Conservation (phyloP, 2,113 vertebrate genomes). For the Sakesphorus luctuosus region DNA sequence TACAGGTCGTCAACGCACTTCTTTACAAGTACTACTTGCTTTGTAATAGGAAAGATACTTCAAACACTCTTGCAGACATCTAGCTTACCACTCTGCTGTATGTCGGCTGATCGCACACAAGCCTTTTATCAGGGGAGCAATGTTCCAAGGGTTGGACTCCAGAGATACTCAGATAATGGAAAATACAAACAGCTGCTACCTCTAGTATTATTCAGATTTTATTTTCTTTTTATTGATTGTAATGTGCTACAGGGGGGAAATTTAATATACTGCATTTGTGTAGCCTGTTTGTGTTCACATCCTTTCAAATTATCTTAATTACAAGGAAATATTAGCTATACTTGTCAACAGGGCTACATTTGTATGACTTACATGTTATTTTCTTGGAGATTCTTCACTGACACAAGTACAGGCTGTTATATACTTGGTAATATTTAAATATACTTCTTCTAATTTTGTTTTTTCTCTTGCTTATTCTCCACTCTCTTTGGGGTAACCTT, state of each 20-base stretch:
- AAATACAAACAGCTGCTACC: conserved; percentile 96
- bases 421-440: conserved; percentile 67
- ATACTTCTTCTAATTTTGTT: background rate
- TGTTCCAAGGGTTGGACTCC: conserved; percentile 67
- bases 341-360: conserved; percentile 69
- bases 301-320: conserved; percentile 63
- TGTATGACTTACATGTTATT: conserved; percentile 6
- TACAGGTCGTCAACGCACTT: conserved; percentile 47
- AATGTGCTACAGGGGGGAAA: conserved; percentile 59
- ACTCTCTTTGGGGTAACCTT: conserved; percentile 56
- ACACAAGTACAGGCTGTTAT: conserved; percentile 29
- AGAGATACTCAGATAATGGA: conserved; percentile 73
- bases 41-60: conserved; percentile 45
- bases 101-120: conserved; percentile 43
- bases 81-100: conserved; percentile 42
- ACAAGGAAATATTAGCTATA: conserved; percentile 68
- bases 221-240: conserved; percentile 80
- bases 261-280: conserved; percentile 69
- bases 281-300: conserved; percentile 71
- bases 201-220: conserved; percentile 88
- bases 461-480: conserved; percentile 15
- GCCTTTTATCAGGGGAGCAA: conserved; percentile 68
- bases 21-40: conserved; percentile 45
- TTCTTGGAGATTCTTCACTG: conserved; percentile 20
- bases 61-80: conserved; percentile 46